Percentiles rank a stretch among this genome's conserved stretches.
phyloP scores from a whole-genome alignment of 2,888 invertebrate genomes.

The Harpalus rubripes region DNA sequence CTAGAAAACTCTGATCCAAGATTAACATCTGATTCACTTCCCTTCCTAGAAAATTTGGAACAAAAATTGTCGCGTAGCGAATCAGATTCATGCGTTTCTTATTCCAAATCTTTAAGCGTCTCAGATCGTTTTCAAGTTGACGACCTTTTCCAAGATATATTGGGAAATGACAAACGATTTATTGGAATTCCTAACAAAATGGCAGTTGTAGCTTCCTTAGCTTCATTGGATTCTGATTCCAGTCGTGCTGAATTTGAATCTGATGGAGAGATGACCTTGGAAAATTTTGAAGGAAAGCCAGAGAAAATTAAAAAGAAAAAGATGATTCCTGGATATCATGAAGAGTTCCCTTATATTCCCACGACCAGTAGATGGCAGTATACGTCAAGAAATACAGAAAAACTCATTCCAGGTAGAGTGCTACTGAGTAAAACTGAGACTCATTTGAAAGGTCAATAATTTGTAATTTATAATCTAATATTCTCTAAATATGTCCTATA shows the following conservation, averaged over 20 bases:
- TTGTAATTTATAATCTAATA: no score
- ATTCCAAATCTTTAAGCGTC: slow-evolving; percentile 12
- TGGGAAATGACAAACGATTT: slow-evolving; percentile 78
- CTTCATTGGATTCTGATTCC: slow-evolving; percentile 79
- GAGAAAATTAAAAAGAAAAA: neutral
- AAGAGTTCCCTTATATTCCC: slow-evolving; percentile 78
- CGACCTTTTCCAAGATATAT: slow-evolving; percentile 78
- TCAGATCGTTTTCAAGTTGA: slow-evolving; percentile 79
- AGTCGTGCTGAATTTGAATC: slow-evolving; percentile 72
- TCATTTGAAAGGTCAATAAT: neutral
- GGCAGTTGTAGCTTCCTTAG: slow-evolving; percentile 79
- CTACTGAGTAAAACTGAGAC: slow-evolving; percentile 51
- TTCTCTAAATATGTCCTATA: no score
- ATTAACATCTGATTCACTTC: slow-evolving; percentile 4
- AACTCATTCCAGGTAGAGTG: slow-evolving; percentile 78
- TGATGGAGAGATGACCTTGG: slow-evolving; percentile 38
- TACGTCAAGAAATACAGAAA: slow-evolving; percentile 78
- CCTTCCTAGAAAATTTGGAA: neutral
- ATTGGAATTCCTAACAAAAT: slow-evolving; percentile 80
- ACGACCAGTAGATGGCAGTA: slow-evolving; percentile 79
- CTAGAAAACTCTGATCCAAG: slow-evolving; percentile 75
- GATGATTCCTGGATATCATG: slow-evolving; percentile 55
- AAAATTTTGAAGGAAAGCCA: slow-evolving; percentile 36
- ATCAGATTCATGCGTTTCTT: slow-evolving; percentile 35
- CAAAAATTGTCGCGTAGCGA: slow-evolving; percentile 14